These are phyloP conservation scores for Automeris io DNA, from an alignment of 2,888 invertebrate genomes.

Conservation along the genomic window DNA sequence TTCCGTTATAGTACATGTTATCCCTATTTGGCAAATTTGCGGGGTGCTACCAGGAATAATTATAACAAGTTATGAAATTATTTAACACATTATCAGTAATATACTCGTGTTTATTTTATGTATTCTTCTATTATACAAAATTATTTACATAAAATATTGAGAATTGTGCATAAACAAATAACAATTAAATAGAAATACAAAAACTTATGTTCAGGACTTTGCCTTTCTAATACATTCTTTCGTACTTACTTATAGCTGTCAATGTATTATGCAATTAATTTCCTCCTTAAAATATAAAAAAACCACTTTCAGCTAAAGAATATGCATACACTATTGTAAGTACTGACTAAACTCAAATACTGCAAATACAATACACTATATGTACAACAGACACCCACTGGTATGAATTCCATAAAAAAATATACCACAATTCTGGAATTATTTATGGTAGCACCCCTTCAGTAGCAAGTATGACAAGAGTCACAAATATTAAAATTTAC, in stretches of 20 bases:
- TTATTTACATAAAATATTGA: constrained; percentile 78
- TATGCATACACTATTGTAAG: constrained; percentile 73
- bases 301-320: constrained; percentile 76
- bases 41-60: constrained; percentile 79
- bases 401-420: constrained; percentile 75
- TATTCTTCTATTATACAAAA: constrained; percentile 77
- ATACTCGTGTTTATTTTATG: constrained; percentile 78
- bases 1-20: constrained; percentile 62
- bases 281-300: constrained; percentile 70
- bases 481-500: constrained; percentile 74
- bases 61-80: constrained; percentile 75
- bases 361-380: constrained; percentile 74
- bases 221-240: constrained; percentile 67
- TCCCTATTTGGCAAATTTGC: constrained; percentile 73
- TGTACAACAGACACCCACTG: constrained; percentile 75
- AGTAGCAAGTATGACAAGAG: constrained; percentile 78
- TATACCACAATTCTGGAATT: constrained; percentile 75
- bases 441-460: constrained; percentile 78
- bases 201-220: constrained; percentile 68
- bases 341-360: constrained; percentile 75
- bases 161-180: constrained; percentile 79
- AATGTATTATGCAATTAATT: constrained; percentile 72
- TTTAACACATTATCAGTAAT: constrained; percentile 75
- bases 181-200: constrained; percentile 78
- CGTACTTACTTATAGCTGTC: constrained; percentile 69